Evolutionary conservation across 2,113 vertebrate species (phyloP).

Genomic region (Capreolus pygargus): DNA sequence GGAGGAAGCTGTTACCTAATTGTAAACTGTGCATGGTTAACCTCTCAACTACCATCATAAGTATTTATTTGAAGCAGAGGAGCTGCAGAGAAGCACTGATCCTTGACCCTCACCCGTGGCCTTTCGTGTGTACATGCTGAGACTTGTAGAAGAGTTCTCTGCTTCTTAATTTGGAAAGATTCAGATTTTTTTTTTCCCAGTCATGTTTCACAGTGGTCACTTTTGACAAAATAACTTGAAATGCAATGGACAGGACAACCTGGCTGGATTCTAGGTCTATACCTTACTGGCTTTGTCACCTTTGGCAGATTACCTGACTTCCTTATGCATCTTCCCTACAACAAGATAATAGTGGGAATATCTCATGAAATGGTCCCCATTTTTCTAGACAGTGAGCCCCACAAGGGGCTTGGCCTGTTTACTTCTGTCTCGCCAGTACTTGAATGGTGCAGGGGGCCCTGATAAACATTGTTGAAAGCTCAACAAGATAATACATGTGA

Average conservation of each 20-base stretch:
- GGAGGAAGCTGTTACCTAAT: constrained; percentile 26
- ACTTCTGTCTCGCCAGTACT: neutral
- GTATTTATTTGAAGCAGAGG: neutral
- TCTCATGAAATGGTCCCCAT: neutral
- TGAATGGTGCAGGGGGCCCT: neutral
- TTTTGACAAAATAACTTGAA: neutral
- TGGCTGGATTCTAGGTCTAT: neutral
- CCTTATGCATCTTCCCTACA: neutral
- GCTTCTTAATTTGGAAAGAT: neutral
- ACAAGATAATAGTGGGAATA: neutral
- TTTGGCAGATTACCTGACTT: neutral
- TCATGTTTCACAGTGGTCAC: neutral
- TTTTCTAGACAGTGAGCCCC: neutral
- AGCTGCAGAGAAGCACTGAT: neutral
- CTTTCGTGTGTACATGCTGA: neutral
- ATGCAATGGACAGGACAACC: neutral
- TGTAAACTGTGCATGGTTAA: constrained; percentile 39
- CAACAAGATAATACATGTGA: neutral
- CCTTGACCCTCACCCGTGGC: neutral
- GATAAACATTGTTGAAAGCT: neutral
- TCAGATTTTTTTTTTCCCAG: neutral
- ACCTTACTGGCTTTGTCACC: neutral
- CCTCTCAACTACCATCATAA: neutral
- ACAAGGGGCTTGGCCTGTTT: neutral
- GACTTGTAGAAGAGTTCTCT: neutral